phyloP scores from a whole-genome alignment of 2,113 vertebrate genomes.

The Strigops habroptila region DNA sequence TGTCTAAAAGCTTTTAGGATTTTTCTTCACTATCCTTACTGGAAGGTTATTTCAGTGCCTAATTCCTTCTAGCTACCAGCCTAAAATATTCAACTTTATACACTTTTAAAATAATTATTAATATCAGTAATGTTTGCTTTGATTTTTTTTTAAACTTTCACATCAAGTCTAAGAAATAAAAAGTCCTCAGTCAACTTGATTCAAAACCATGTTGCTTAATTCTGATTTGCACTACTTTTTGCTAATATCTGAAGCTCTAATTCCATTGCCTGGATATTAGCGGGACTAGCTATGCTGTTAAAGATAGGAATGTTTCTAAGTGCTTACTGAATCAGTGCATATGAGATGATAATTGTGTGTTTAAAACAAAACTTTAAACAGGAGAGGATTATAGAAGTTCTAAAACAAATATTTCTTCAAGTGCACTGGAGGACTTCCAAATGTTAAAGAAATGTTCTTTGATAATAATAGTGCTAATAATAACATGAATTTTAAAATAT shows the following conservation, averaged over 20 bases:
- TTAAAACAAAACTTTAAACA: slow-evolving; percentile 66
- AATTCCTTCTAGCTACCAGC: background rate
- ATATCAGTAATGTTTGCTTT: slow-evolving; percentile 38
- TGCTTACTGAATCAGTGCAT: slow-evolving; percentile 51
- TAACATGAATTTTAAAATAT: slow-evolving; percentile 8
- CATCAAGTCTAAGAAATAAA: background rate
- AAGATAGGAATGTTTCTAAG: slow-evolving; percentile 64
- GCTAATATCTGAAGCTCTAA: slow-evolving; percentile 68
- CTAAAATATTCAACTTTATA: slow-evolving; percentile 30
- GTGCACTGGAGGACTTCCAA: slow-evolving; percentile 53
- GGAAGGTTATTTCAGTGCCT: slow-evolving; percentile 7
- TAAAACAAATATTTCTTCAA: slow-evolving; percentile 63
- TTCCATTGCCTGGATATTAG: slow-evolving; percentile 60
- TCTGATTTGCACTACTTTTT: slow-evolving; percentile 67
- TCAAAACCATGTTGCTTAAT: slow-evolving; percentile 60
- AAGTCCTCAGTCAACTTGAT: slow-evolving; percentile 57
- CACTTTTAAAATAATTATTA: slow-evolving; percentile 18
- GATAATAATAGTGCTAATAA: slow-evolving; percentile 46
- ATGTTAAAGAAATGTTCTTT: slow-evolving; percentile 48
- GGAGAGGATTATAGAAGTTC: slow-evolving; percentile 59
- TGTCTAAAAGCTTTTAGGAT: background rate
- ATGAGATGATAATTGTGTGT: slow-evolving; percentile 58
- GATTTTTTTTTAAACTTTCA: background rate
- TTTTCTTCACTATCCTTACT: background rate
- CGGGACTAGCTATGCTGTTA: slow-evolving; percentile 50